Conservation (phyloP, 2,888 invertebrate species). For the Drosophila meridionalis region DNA sequence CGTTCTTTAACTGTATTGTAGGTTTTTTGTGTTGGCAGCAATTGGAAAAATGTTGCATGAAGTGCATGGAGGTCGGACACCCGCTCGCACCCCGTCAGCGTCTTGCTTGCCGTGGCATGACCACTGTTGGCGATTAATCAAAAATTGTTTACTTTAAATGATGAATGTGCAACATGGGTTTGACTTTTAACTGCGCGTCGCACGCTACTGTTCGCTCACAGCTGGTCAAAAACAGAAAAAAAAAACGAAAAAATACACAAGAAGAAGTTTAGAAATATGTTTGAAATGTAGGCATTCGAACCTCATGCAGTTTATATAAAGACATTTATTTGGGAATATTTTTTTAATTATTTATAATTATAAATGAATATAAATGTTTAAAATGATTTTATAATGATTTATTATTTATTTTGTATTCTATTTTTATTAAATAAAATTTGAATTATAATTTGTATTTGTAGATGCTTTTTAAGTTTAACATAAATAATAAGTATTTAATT, state of each 20-base stretch:
- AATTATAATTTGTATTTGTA: no score
- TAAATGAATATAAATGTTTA: no score
- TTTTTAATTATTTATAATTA: no score
- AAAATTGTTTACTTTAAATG: conserved; percentile 81
- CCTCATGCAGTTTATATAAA: no score
- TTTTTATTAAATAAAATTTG: no score
- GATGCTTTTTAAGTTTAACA: no score
- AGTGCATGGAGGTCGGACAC: conserved; percentile 46
- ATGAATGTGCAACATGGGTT: conserved; percentile 80
- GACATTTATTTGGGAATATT: neutral
- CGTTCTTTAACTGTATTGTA: conserved; percentile 12
- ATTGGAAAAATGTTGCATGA: conserved; percentile 76
- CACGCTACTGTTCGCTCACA: conserved; percentile 37
- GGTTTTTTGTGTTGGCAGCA: conserved; percentile 56
- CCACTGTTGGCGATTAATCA: conserved; percentile 75
- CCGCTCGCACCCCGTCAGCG: neutral
- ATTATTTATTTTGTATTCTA: neutral
- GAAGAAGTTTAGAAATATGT: neutral
- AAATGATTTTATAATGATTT: neutral
- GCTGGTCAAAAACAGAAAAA: conserved; percentile 3
- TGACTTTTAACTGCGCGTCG: conserved; percentile 65
- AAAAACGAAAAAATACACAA: conserved; percentile 8
- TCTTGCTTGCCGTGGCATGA: conserved; percentile 26
- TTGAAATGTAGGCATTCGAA: neutral
- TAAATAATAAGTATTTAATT: no score